Conservation (phyloP, 2,113 vertebrate species). For the Chinchilla lanigera region DNA sequence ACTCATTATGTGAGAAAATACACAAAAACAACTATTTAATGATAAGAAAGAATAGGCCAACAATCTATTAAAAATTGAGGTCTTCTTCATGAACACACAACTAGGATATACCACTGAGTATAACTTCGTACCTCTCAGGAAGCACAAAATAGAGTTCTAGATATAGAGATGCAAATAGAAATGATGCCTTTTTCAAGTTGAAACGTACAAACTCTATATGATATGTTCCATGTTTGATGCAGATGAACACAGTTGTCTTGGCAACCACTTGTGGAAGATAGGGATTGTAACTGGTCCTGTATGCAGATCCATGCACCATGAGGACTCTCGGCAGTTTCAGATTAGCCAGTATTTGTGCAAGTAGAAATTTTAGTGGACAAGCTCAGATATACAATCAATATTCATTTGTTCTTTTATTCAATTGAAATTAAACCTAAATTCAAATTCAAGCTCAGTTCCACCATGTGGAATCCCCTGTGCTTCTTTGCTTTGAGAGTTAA, state of each 20-base stretch:
- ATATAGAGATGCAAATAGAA: neutral
- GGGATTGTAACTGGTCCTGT: neutral
- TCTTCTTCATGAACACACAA: neutral
- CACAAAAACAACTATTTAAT: neutral
- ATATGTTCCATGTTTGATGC: neutral
- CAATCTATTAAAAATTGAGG: neutral
- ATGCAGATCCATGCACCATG: neutral
- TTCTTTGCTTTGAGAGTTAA: neutral
- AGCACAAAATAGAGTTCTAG: neutral
- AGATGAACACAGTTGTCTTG: neutral
- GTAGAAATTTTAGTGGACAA: neutral
- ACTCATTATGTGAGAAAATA: neutral
- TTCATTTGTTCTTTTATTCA: conserved; percentile 4
- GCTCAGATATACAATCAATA: neutral
- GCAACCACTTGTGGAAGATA: neutral
- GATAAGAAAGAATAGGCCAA: neutral
- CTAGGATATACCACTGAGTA: neutral
- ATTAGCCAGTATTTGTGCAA: neutral
- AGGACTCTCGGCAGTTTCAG: conserved; percentile 23
- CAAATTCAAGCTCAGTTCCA: neutral
- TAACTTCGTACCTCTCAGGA: neutral
- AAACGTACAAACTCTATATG: neutral
- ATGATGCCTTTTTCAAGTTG: neutral
- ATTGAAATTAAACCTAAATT: conserved; percentile 51
- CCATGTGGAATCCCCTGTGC: neutral